Base-by-base conservation (phyloP, 30 jellyfish, hydroid and myxozoan genomes). In the Phacellophora camtschatica region DNA sequence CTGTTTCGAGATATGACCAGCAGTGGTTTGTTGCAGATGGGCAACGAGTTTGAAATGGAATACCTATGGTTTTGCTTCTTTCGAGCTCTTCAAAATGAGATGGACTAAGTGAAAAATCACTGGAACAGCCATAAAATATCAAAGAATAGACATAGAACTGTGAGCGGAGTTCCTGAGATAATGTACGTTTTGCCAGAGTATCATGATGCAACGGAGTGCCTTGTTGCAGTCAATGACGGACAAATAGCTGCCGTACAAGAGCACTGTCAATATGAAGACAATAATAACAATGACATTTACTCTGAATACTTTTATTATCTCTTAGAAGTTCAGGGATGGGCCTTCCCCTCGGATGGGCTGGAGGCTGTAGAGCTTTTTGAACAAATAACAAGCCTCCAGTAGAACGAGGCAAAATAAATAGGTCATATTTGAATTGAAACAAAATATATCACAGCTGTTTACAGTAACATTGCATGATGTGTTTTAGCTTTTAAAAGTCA, bases 161-260 rank as follows among this genome's bases (percentile, higher is more conserved):
- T 35, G 27, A 51, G 32, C 46, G 84, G 84, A 27, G 72, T 71
- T 22, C 84, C 84, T 20, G 71, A 71, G 12, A 50, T 45, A 43
- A 45, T 71, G 71, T 71, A 42, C 84, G 22, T 13, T 50, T 45
- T 71, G 69, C 84, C 84, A 12, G 87, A 74, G 29, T 70, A 43
- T 70, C 31, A 41, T 29, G 31, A 15, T 7, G 30, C 39, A 32
- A 34, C 33, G 33, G 80, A 66, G 19, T 66, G 80, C 37, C 22
- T 33, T 1, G 37, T 18, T 18, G 80, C 33, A 66, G 80, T 66
- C 37, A 63, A 66, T 32, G 80, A 66, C 33, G 80, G 37, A 34
- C 34, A 66, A 66, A 32, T 66, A 66, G 22, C 33, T 39, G 63
- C 33, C 35, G 33, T 66, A 34, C 65, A 37, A 66, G 81, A 66